A percentile compares a stretch with the other conserved stretches of the same genome.
These are phyloP conservation scores for Drosophila incognita DNA, from an alignment of 2,888 invertebrate genomes.

Conservation along the genomic window DNA sequence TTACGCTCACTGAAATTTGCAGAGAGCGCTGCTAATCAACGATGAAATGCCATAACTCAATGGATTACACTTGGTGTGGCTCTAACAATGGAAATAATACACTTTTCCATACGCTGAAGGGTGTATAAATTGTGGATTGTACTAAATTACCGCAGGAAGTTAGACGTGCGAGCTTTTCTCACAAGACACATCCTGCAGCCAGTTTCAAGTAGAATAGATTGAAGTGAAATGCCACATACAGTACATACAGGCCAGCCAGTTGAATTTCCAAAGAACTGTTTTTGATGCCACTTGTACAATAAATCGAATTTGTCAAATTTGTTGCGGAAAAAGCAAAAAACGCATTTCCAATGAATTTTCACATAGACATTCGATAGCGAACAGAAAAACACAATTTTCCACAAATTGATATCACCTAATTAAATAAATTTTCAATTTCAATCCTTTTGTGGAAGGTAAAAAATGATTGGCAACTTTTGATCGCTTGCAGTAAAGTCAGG, in stretches of 20 bases:
- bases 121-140: conserved; percentile 21
- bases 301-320: background rate
- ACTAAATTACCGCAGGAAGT: conserved; percentile 17
- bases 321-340: background rate
- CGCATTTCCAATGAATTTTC: background rate
- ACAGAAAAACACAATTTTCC: background rate
- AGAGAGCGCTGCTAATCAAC: conserved; percentile 64
- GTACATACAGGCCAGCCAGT: too few relatives aligned
- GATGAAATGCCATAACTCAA: conserved; percentile 47
- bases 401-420: background rate
- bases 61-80: conserved; percentile 4
- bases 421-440: background rate
- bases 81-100: conserved; percentile 46
- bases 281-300: background rate
- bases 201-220: background rate
- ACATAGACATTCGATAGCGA: background rate
- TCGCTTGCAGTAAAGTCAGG: background rate
- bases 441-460: background rate
- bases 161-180: background rate
- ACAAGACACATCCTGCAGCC: conserved; percentile 2
- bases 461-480: background rate
- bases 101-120: conserved; percentile 15
- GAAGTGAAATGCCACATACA: background rate
- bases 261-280: background rate
- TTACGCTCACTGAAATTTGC: conserved; percentile 31